These are phyloP conservation scores for Drosophila sp. DNA, from an alignment of 1,140 invertebrate genomes.

Conservation along the genomic window DNA sequence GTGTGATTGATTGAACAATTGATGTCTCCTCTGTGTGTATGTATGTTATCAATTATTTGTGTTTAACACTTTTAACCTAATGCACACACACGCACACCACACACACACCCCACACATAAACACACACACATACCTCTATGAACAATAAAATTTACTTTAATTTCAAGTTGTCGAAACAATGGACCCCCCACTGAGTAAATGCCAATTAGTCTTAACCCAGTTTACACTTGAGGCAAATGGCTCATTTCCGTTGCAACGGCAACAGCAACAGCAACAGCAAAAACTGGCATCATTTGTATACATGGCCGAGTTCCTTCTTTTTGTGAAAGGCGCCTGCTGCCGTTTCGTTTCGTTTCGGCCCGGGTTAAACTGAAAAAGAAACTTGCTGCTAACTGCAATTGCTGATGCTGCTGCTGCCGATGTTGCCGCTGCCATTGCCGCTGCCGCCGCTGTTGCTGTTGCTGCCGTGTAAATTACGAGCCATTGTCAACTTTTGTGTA, in stretches of 20 bases:
- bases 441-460: slow-evolving; percentile 48
- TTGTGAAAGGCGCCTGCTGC: slow-evolving; percentile 33
- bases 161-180: slow-evolving; percentile 43
- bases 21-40: slow-evolving; percentile 14
- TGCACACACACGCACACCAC: slow-evolving; percentile 10
- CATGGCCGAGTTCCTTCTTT: slow-evolving; percentile 56
- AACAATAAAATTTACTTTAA: slow-evolving; percentile 43
- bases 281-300: slow-evolving; percentile 68
- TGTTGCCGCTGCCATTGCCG: slow-evolving; percentile 8
- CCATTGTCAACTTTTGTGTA: slow-evolving; percentile 69
- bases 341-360: slow-evolving; percentile 44
- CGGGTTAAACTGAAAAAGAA: slow-evolving; percentile 30
- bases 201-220: slow-evolving; percentile 82
- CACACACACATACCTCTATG: not conserved
- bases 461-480: slow-evolving; percentile 69
- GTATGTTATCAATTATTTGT: slow-evolving; percentile 27
- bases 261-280: slow-evolving; percentile 27
- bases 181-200: slow-evolving; percentile 51
- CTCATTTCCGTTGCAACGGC: slow-evolving; percentile 70
- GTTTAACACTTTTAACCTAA: slow-evolving; percentile 16
- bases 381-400: slow-evolving; percentile 29
- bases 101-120: not conserved
- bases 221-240: slow-evolving; percentile 77
- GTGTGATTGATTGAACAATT: slow-evolving; percentile 1
- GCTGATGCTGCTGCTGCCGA: not conserved